Evolutionary conservation across 2,797 vertebrate genomes (phyloP), one percentile per base, ranked within the genome.

Genomic region (Eremophila alpestris): DNA sequence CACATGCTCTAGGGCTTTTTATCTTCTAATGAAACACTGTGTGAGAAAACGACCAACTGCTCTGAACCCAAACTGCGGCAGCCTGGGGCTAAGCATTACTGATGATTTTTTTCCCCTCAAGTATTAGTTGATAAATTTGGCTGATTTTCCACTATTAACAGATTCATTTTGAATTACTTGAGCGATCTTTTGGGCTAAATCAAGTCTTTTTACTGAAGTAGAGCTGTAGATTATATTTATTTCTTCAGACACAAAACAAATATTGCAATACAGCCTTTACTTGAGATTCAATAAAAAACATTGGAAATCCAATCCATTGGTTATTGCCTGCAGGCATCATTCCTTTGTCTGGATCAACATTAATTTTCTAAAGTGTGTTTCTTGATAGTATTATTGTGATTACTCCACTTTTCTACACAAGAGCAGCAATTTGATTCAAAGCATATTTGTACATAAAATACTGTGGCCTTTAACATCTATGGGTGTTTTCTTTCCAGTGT

Each of bases 281-380:
- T 22, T 40, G 54, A 81, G 45, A 78, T 59, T 86, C 80, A 85
- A 21, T 93, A 32, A 69, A 83, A 69, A 51, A 24, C 32, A 56
- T 2, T 69, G 34, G 40, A 83, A 88, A 90, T 87, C 51, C 40
- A 58, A 59, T 90, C 43, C 67, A n/a, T 58, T 54, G 23, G 67
- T 78, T 48, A 56, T 68, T 78, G 60, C 80, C 75, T 92, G 52
- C n/a, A 52, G 69, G 55, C 55, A 49, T 76, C 0, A 0, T 92
- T 91, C 79, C 41, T 84, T 93, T 92, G 81, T 59, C 43, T 46
- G 49, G 41, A 90, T 71, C 54, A 45, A 38, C 13, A 1, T 54
- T 71, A 68, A 48, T 91, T 94, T 88, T 78, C 65, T 60, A 12
- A 96, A 88, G 46, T 48, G 24, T 49, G 14, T 75, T 94, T 92